Evolutionary conservation across 2,888 invertebrate genomes (phyloP), one percentile per base, ranked within the genome.

Genomic region (Uloborus plumipes): DNA sequence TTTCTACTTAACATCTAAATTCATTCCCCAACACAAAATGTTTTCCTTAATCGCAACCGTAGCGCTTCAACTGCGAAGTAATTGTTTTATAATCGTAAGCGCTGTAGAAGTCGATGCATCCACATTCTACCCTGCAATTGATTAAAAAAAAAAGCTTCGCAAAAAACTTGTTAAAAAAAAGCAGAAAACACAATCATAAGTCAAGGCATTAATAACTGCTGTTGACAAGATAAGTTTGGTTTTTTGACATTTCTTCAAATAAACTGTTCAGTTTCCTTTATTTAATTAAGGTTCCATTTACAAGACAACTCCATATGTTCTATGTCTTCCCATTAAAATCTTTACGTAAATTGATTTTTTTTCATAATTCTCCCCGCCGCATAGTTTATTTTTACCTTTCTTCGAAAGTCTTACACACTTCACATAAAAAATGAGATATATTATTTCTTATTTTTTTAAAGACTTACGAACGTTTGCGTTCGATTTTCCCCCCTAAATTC

Each of bases 171-270:
- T 11, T 47, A 51, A 69, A 78, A 70, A 49, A 66, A 51, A 22
- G 26, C 39, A 15, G 53, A 65, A 53, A 47, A 53, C 55, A 39
- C 51, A 71, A 72, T 76, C 76, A 76, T 82, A 82, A 82, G 81
- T 82, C 81, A 82, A 76, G 72, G 75, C 81, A 82, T 82, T 82
- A 82, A 82, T 82, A 82, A 82, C 81, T 76, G 50, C 71, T 71
- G 76, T 71, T 82, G 81, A 82, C 81, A 76, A 75, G 81, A 76
- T 82, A 81, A 69, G 71, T 75, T 82, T 71, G 71, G 75, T 75
- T 76, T 80, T 82, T 71, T 82, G 81, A 82, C 81, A 82, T 82
- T 82, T 70, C 81, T 72, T 82, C 81, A 82, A 76, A 82, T 82
- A 82, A 82, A 82, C 81, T 82, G 81, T 82, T 82, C 81, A 71